These are phyloP conservation scores for Pammene aurita DNA, from an alignment of 2,888 invertebrate species.

Conservation along the genomic window DNA sequence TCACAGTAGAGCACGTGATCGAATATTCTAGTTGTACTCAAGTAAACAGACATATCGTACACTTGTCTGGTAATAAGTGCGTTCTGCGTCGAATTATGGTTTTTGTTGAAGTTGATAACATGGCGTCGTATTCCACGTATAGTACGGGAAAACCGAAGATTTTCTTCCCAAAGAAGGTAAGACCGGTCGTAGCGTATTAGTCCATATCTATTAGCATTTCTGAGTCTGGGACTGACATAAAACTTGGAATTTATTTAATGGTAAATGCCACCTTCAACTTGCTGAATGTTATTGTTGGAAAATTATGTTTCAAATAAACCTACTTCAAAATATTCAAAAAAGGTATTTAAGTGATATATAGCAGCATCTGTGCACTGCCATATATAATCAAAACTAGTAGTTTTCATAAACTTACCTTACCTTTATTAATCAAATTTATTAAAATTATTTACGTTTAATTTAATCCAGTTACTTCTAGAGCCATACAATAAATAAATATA, in stretches of 20 bases:
- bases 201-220: conserved; percentile 23
- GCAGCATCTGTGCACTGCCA: no score
- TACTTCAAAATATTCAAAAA: no score
- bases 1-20: conserved; percentile 66
- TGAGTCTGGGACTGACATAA: background rate
- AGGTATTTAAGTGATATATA: no score
- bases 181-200: conserved; percentile 42
- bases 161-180: conserved; percentile 81
- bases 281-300: no score
- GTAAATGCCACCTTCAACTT: no score
- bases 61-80: conserved; percentile 70
- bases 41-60: conserved; percentile 56
- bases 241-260: conserved; percentile 1
- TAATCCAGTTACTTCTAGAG: no score
- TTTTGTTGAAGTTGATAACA: conserved; percentile 79
- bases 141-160: conserved; percentile 79
- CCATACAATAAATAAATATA: no score
- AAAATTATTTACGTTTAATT: no score
- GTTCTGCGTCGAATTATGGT: conserved; percentile 78
- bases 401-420: no score
- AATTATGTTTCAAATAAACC: no score
- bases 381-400: no score
- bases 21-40: conserved; percentile 72
- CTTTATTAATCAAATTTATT: no score
- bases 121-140: conserved; percentile 79